phyloP scores from a whole-genome alignment of 1,140 invertebrate genomes.

The Thrips palmi region DNA sequence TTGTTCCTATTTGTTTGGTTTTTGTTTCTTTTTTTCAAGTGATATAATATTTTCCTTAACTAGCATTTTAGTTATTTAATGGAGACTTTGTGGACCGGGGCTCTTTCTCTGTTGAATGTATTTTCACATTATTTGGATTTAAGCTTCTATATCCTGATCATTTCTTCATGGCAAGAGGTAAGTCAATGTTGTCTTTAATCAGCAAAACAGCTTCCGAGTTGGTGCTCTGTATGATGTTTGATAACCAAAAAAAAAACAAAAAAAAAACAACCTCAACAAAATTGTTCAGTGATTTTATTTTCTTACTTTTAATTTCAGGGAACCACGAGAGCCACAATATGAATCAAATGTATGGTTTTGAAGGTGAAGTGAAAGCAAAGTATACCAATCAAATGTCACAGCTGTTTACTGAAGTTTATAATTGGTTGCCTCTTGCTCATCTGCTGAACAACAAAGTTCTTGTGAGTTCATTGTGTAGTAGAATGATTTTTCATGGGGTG shows the following conservation, averaged over 20 bases:
- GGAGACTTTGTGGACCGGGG: conserved; percentile 99
- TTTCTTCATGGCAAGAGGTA: conserved; percentile 95
- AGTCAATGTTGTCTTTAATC: too few relatives aligned
- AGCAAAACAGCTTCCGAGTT: too few relatives aligned
- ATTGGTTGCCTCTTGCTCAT: conserved; percentile 90
- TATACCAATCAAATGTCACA: conserved; percentile 88
- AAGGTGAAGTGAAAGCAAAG: conserved; percentile 93
- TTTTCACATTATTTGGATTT: conserved; percentile 93
- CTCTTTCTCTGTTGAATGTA: conserved; percentile 98
- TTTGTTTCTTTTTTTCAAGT: conserved; percentile 3
- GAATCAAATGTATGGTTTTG: conserved; percentile 99
- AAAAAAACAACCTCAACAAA: too few relatives aligned
- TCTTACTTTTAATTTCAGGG: conserved; percentile 34
- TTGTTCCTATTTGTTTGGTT: conserved; percentile 9
- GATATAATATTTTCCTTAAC: conserved; percentile 16
- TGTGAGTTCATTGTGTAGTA: conserved; percentile 29
- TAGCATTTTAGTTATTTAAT: conserved; percentile 61
- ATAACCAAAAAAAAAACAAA: too few relatives aligned
- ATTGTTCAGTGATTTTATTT: background rate
- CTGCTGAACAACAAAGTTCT: conserved; percentile 84
- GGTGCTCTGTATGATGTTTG: too few relatives aligned
- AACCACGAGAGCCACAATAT: conserved; percentile 97
- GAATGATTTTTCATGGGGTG: background rate
- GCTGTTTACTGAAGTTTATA: conserved; percentile 96
- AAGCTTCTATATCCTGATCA: conserved; percentile 93